Percentiles rank a stretch among this genome's conserved stretches.
These are phyloP conservation scores for Cotesia chilonis DNA, from an alignment of 1,140 invertebrate genomes.

Conservation along the genomic window DNA sequence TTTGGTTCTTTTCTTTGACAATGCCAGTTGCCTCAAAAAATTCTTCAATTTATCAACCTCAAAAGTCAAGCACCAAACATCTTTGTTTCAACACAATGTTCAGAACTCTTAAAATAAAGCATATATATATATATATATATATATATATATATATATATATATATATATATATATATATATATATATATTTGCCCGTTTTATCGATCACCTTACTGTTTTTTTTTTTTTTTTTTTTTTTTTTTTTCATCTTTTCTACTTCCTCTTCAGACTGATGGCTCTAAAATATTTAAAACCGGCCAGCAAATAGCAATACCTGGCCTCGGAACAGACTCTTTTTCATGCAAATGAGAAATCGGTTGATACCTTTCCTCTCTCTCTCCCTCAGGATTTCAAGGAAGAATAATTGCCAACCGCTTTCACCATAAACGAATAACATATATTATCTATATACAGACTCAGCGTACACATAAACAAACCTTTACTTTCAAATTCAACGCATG, in stretches of 20 bases:
- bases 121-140: conserved; percentile 1
- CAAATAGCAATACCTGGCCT: background rate
- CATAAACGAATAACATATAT: background rate
- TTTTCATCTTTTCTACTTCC: conserved; percentile 2
- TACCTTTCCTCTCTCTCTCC: conserved; percentile 20
- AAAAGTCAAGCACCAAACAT: background rate
- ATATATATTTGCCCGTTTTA: background rate
- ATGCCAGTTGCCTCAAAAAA: background rate
- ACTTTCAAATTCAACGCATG: background rate
- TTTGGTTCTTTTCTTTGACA: conserved; percentile 17
- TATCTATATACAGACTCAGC: background rate
- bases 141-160: background rate
- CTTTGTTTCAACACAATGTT: no score
- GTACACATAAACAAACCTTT: conserved; percentile 4
- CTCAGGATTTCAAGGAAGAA: conserved; percentile 27
- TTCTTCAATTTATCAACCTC: background rate
- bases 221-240: background rate
- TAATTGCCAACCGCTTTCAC: conserved; percentile 20
- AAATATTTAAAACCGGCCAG: conserved; percentile 1
- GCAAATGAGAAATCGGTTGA: conserved; percentile 33
- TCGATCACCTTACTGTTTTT: background rate
- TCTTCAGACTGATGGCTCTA: background rate
- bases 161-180: conserved; percentile 4
- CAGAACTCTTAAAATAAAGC: no score
- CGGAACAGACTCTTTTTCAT: conserved; percentile 28